A percentile compares a stretch with the other conserved stretches of the same genome.
Conservation (phyloP, 2,797 vertebrate genomes). For the Ispidina picta region DNA sequence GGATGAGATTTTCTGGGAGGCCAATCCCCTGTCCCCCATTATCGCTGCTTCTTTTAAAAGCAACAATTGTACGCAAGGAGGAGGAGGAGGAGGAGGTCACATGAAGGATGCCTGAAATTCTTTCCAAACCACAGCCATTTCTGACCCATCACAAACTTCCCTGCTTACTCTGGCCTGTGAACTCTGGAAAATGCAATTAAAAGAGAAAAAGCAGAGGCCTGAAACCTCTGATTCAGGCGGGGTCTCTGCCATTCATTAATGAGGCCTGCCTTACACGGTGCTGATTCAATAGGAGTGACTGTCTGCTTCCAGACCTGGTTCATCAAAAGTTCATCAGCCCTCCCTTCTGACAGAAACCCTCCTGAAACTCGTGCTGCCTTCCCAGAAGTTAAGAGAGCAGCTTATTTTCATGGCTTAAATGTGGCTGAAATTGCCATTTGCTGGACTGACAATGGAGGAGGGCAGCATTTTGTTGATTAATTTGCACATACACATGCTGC, state of each 20-base stretch:
- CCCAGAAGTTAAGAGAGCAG: background rate
- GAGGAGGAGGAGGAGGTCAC: slow-evolving; percentile 61
- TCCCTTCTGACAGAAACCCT: slow-evolving; percentile 1
- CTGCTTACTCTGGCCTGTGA: slow-evolving; percentile 53
- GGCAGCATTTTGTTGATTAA: background rate
- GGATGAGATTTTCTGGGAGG: slow-evolving; percentile 15
- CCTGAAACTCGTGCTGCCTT: background rate
- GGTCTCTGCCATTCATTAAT: slow-evolving; percentile 54
- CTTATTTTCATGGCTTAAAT: slow-evolving; percentile 6
- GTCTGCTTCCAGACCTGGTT: slow-evolving; percentile 39
- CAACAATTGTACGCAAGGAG: slow-evolving; percentile 47
- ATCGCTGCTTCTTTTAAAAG: slow-evolving; percentile 65
- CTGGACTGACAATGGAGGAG: background rate
- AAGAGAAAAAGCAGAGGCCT: slow-evolving; percentile 57
- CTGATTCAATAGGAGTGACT: slow-evolving; percentile 59
- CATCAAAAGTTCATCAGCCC: slow-evolving; percentile 66
- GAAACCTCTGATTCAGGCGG: slow-evolving; percentile 21
- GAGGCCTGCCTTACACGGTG: slow-evolving; percentile 27
- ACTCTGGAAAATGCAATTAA: slow-evolving; percentile 70
- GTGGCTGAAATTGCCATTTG: background rate
- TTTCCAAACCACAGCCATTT: slow-evolving; percentile 75
- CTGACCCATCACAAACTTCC: slow-evolving; percentile 63
- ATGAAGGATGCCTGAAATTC: slow-evolving; percentile 76
- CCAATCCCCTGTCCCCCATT: slow-evolving; percentile 39
- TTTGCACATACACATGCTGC: background rate